These are phyloP conservation scores for Heliconius ethilla DNA, from an alignment of 2,888 invertebrate species.

Conservation along the genomic window DNA sequence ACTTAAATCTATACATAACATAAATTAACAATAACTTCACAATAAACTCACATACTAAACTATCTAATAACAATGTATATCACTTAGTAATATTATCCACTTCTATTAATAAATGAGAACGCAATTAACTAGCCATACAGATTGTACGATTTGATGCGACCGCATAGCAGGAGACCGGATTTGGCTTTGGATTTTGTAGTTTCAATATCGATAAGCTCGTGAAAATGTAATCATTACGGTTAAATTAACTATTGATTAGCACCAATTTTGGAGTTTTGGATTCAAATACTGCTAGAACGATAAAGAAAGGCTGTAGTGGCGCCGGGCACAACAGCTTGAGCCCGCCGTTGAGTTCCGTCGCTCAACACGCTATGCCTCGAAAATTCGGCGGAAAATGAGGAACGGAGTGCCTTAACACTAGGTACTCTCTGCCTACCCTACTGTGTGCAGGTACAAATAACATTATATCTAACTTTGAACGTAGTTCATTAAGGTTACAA, in stretches of 20 bases:
- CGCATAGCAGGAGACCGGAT: constrained; percentile 17
- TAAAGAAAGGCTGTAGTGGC: no score
- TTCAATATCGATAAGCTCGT: constrained; percentile 8
- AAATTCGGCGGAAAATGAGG: no score
- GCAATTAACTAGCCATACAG: constrained; percentile 64
- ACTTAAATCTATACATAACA: not conserved
- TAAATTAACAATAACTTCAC: not conserved
- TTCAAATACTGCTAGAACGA: not conserved
- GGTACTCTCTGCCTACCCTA: no score
- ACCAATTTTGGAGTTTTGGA: not conserved
- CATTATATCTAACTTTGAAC: not conserved
- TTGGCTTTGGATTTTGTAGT: not conserved
- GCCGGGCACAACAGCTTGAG: no score
- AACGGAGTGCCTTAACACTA: no score
- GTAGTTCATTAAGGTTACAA: constrained; percentile 2
- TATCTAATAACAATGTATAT: constrained; percentile 8
- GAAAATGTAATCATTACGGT: constrained; percentile 4
- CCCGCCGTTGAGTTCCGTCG: no score
- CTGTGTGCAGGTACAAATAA: not conserved
- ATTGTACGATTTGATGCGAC: constrained; percentile 49
- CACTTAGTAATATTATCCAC: constrained; percentile 41
- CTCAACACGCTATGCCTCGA: not conserved
- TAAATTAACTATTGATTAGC: not conserved
- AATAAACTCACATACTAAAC: not conserved
- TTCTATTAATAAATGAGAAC: constrained; percentile 65